phyloP scores from a whole-genome alignment of 2,888 invertebrate genomes.

The Luperina nickerlii region DNA sequence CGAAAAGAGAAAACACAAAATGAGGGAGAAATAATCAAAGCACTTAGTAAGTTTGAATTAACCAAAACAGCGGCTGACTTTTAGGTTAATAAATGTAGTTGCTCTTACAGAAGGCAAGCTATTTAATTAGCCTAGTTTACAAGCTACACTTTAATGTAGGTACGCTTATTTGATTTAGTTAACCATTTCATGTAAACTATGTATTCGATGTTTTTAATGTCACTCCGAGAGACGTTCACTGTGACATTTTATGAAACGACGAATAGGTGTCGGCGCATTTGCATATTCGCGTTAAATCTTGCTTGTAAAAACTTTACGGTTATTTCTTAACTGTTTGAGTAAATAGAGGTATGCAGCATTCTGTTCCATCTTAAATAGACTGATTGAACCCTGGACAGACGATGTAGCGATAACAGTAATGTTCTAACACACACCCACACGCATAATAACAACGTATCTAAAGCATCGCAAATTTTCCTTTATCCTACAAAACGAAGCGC shows the following conservation, averaged over 20 bases:
- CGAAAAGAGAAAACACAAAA: slow-evolving; percentile 28
- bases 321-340: slow-evolving; percentile 49
- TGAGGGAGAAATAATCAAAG: slow-evolving; percentile 39
- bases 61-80: slow-evolving; percentile 45
- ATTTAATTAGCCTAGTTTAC: slow-evolving; percentile 60
- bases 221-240: neutral
- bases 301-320: slow-evolving; percentile 42
- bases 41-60: slow-evolving; percentile 39
- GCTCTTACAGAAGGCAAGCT: slow-evolving; percentile 52
- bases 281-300: slow-evolving; percentile 50
- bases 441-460: slow-evolving; percentile 71
- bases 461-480: slow-evolving; percentile 85
- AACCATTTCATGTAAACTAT: slow-evolving; percentile 27
- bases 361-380: slow-evolving; percentile 33
- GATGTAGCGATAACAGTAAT: slow-evolving; percentile 59
- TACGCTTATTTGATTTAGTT: slow-evolving; percentile 37
- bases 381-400: slow-evolving; percentile 51
- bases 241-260: slow-evolving; percentile 36
- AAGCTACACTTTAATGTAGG: slow-evolving; percentile 43
- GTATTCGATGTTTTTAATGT: slow-evolving; percentile 31
- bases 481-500: slow-evolving; percentile 89
- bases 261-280: slow-evolving; percentile 44
- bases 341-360: slow-evolving; percentile 30
- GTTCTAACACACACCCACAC: slow-evolving; percentile 65
- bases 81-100: slow-evolving; percentile 46